Conservation (phyloP, 2,113 vertebrate genomes). For the Nannospalax galili region DNA sequence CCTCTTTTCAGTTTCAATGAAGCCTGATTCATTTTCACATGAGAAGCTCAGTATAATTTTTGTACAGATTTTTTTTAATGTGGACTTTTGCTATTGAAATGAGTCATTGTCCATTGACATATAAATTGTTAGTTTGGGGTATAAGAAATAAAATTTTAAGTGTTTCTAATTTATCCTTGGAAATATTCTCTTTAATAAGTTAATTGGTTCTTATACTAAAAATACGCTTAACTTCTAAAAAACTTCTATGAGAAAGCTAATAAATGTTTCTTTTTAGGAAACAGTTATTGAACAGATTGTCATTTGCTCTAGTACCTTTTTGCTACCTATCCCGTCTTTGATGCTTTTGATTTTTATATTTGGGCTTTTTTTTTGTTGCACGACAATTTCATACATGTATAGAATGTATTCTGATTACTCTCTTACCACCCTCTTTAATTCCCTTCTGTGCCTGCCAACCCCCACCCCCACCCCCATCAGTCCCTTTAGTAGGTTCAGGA, state of each 20-base stretch:
- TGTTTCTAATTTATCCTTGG: constrained; percentile 61
- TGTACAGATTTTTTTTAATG: constrained; percentile 29
- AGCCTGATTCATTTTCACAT: background rate
- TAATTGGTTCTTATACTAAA: constrained; percentile 29
- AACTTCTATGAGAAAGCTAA: background rate
- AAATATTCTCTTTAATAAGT: constrained; percentile 57
- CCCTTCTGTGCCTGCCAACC: background rate
- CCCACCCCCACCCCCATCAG: background rate
- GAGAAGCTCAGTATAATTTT: constrained; percentile 7
- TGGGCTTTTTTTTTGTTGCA: background rate
- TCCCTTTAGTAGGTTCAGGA: background rate
- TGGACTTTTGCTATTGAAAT: constrained; percentile 60
- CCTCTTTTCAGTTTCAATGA: constrained; percentile 10
- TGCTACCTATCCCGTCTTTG: background rate
- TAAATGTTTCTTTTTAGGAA: background rate
- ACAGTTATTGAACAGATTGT: background rate
- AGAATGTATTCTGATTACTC: background rate
- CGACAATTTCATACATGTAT: background rate
- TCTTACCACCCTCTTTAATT: too few species aligned
- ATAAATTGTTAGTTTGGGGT: constrained; percentile 51
- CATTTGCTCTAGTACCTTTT: background rate
- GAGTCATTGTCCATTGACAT: constrained; percentile 60
- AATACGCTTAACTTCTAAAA: constrained; percentile 18
- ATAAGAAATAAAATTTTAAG: constrained; percentile 62
- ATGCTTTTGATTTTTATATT: background rate